These are phyloP conservation scores for Bombylius major DNA, from an alignment of 2,888 invertebrate genomes.

Conservation along the genomic window DNA sequence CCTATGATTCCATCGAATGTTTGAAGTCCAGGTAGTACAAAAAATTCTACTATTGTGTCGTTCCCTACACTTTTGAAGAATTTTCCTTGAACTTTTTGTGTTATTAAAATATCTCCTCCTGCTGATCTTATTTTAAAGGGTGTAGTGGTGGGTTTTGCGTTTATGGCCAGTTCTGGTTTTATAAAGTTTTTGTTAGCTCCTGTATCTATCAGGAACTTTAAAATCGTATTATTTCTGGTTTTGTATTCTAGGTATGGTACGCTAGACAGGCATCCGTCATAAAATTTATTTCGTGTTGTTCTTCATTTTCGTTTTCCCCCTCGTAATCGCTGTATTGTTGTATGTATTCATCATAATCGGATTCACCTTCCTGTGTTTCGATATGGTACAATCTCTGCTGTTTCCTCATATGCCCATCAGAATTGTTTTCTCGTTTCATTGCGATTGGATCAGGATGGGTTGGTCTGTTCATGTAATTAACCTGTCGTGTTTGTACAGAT, in stretches of 20 bases:
- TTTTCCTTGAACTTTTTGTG: neutral
- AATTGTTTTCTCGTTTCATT: no score
- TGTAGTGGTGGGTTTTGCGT: neutral
- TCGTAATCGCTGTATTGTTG: neutral
- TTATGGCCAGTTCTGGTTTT: neutral
- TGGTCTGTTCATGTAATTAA: no score
- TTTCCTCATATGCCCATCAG: no score
- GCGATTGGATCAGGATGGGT: no score
- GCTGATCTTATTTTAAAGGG: neutral
- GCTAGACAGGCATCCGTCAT: neutral
- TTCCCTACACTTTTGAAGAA: conserved; percentile 6
- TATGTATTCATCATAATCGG: neutral
- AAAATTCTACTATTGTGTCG: neutral
- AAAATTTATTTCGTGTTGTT: neutral
- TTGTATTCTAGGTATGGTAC: no score
- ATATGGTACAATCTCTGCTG: neutral
- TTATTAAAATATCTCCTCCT: neutral
- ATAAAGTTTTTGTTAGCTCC: neutral
- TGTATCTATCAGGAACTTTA: neutral
- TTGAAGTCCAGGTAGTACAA: conserved; percentile 3
- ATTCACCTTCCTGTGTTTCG: no score
- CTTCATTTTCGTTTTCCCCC: neutral
- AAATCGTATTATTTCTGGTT: neutral
- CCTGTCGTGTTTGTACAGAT: no score
- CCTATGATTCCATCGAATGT: conserved; percentile 7